A percentile compares a stretch with the other conserved stretches of the same genome.
Evolutionary conservation across 2,113 vertebrate species (phyloP).

Genomic region (Pandion haliaetus): DNA sequence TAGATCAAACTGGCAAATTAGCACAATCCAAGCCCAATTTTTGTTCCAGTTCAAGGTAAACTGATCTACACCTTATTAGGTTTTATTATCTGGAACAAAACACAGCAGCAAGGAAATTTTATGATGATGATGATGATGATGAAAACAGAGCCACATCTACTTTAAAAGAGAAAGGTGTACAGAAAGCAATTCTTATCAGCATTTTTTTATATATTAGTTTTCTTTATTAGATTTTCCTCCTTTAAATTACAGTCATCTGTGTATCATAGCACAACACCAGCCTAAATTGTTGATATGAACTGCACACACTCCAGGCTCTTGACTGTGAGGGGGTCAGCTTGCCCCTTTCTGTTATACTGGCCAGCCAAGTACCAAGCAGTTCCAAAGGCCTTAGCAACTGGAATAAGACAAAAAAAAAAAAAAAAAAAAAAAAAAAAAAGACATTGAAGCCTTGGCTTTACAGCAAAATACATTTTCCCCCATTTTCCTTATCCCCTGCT

Average conservation of each 20-base stretch:
- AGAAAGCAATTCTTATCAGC: neutral
- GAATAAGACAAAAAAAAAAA: neutral
- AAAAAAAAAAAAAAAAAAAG: neutral
- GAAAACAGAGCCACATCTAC: neutral
- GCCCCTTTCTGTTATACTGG: neutral
- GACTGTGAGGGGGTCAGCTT: neutral
- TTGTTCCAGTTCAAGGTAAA: neutral
- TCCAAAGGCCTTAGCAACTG: neutral
- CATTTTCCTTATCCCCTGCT: neutral
- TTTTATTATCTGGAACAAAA: conserved; percentile 20
- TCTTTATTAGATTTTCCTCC: neutral
- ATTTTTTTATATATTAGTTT: neutral
- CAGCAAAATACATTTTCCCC: neutral
- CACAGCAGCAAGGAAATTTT: neutral
- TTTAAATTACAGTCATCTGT: neutral
- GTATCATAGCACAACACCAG: neutral
- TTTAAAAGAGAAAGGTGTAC: neutral
- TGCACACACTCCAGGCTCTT: neutral
- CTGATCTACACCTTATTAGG: neutral
- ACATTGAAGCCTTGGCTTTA: neutral
- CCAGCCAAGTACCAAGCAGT: neutral
- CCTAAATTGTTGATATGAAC: neutral
- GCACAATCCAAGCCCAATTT: neutral
- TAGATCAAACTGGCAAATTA: neutral
- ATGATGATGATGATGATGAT: too few species aligned